Base-by-base conservation (phyloP, 2,113 vertebrate genomes). In the Paramormyrops kingsleyae region DNA sequence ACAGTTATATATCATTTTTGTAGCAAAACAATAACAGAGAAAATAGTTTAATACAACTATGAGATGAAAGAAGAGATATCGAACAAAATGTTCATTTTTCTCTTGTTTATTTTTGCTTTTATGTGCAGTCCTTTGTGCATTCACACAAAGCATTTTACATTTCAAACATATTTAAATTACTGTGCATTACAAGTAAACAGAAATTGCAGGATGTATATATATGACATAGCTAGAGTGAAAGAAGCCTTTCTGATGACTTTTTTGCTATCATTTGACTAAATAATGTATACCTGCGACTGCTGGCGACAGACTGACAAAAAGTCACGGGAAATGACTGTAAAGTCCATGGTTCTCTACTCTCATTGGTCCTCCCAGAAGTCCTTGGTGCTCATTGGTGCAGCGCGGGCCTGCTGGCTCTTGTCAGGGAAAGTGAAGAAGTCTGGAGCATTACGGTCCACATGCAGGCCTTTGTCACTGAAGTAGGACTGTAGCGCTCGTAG, bases 401-500 rank as follows among this genome's bases (percentile, higher is more conserved):
- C 7, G 39, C n/a, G 44, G 21, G 3, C 59, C 19, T 66, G 87
- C 27, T 39, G 89, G 46, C 66, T 87, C 77, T 89, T 91, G 13
- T 83, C 35, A 7, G 88, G 46, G 52, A 85, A 50, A 13, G 74
- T 35, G 39, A 90, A 8, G 27, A 91, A 93, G 13, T 86, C 89
- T 5, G 92, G 91, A 6, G 84, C 90, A 3, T 59, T 90, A 35
- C 83, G 88, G 15, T 93, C 90, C 0, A 93, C 88, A 9, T 92
- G 49, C 50, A 91, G 86, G 0, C 93, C 92, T 87, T 87, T 91
- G 77, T 88, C 87, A 70, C 88, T 92, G 84, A 93, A 91, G 53
- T 93, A 93, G 19, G 88, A 89, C 89, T 93, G 92, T n/a, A 92
- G 83, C 19, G 90, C 92, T 70, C 90, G 90, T 46, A 93, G 90